phyloP scores from a whole-genome alignment of 2,797 vertebrate species.

The Neosilurus mollespiculum region DNA sequence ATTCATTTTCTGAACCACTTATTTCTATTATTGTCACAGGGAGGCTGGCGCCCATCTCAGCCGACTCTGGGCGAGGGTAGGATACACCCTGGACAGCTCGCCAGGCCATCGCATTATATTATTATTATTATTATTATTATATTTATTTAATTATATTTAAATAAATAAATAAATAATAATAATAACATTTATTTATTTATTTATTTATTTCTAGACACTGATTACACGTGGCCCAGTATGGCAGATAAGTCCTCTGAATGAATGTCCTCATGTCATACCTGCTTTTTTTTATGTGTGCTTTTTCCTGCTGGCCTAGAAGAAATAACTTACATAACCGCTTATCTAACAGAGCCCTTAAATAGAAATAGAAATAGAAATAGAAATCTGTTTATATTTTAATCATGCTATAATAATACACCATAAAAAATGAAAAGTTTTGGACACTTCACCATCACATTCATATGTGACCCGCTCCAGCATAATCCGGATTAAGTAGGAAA shows the following conservation, averaged over 20 bases:
- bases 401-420: not conserved
- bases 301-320: slow-evolving; percentile 63
- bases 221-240: not conserved
- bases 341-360: not conserved
- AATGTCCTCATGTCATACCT: not conserved
- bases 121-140: too few species aligned
- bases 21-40: too few species aligned
- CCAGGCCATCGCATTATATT: too few species aligned
- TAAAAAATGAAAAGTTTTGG: not conserved
- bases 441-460: not conserved
- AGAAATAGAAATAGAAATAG: not conserved
- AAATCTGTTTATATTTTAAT: not conserved
- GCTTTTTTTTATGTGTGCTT: slow-evolving; percentile 53
- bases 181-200: too few species aligned
- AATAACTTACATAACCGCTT: not conserved
- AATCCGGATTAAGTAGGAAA: too few species aligned
- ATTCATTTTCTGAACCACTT: too few species aligned
- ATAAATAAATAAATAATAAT: too few species aligned
- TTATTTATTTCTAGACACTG: not conserved
- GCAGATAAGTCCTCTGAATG: not conserved
- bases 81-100: too few species aligned
- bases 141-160: too few species aligned
- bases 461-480: too few species aligned
- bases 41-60: too few species aligned
- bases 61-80: too few species aligned